A percentile compares a stretch with the other conserved stretches of the same genome.
Evolutionary conservation across 2,888 invertebrate genomes (phyloP).

Genomic region (Noctua janthe): DNA sequence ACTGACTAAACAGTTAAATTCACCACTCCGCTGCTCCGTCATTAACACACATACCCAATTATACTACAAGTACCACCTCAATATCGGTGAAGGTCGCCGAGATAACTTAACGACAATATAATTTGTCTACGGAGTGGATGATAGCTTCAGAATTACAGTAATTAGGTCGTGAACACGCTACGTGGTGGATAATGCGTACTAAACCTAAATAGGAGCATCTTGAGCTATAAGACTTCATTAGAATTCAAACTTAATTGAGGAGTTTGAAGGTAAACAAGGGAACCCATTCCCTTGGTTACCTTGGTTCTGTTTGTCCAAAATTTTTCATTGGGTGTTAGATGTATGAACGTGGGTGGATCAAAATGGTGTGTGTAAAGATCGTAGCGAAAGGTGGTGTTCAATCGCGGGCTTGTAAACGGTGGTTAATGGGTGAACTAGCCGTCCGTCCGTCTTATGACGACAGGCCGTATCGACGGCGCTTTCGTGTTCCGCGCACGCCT

Average conservation of each 20-base stretch:
- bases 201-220: constrained; percentile 51
- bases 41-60: constrained; percentile 39
- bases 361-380: neutral
- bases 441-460: too few relatives aligned
- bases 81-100: constrained; percentile 59
- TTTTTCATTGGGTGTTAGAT: neutral
- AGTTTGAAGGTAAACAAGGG: constrained; percentile 3
- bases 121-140: constrained; percentile 54
- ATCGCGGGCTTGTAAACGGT: too few relatives aligned
- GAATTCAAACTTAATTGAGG: constrained; percentile 34
- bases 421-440: too few relatives aligned
- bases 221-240: constrained; percentile 30
- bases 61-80: constrained; percentile 25
- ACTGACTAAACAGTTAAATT: neutral
- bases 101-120: constrained; percentile 53
- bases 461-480: too few relatives aligned
- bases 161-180: constrained; percentile 49
- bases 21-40: neutral
- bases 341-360: neutral
- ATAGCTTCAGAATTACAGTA: constrained; percentile 48
- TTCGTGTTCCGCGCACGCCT: too few relatives aligned
- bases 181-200: constrained; percentile 33
- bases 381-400: too few relatives aligned
- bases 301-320: neutral
- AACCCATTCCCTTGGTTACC: neutral